Base-by-base conservation (phyloP, 2,888 invertebrate genomes). In the Mongoloraphidia duomilia region DNA sequence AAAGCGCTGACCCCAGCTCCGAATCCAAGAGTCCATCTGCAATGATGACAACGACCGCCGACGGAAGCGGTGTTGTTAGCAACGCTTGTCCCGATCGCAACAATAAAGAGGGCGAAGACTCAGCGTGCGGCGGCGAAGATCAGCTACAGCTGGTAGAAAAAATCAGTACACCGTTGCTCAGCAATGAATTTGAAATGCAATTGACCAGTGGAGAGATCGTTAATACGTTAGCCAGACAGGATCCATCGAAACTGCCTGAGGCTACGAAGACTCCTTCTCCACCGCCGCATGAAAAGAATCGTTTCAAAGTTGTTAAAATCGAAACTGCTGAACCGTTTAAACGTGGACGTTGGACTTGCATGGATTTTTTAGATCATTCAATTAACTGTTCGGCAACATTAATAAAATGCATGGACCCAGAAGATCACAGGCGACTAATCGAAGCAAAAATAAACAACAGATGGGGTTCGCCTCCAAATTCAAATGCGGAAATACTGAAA, bases 221-320 rank as follows among this genome's bases (percentile, higher is more conserved):
- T 6, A 26, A 6, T 26, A 26, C 26, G 5, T 26, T 26, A 26
- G 26, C 26, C 26, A 26, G 26, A 26, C 26, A 26, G 26, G 26
- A 26, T 26, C 26, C 26, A 6, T 26, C 26, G 26, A 26, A 26
- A 26, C 26, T 26, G 26, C 26, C 26, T 6, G 48, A 42, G 13
- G 17, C 34, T 2, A 10, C 33, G 26, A 17, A 17, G 9, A 14
- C 43, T 11, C 26, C 26, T 26, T 11, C 17, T 35, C 51, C 54
- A n/a, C 54, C 58, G 26, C 57, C 57, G 47, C 57, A 57, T 68
- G 85, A 86, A 68, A 26, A 26, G 26, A 26, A 26, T 26, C 75
- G 93, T 55, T 93, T 93, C 69, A 90, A 90, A 75, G 91, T 94
- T 59, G 93, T 94, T 38, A 94, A 94, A 75, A 91, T 94, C 59